Percentiles rank a stretch among this genome's conserved stretches.
These are phyloP conservation scores for Anoplolepis gracilipes DNA, from an alignment of 1,140 invertebrate genomes.

Conservation along the genomic window DNA sequence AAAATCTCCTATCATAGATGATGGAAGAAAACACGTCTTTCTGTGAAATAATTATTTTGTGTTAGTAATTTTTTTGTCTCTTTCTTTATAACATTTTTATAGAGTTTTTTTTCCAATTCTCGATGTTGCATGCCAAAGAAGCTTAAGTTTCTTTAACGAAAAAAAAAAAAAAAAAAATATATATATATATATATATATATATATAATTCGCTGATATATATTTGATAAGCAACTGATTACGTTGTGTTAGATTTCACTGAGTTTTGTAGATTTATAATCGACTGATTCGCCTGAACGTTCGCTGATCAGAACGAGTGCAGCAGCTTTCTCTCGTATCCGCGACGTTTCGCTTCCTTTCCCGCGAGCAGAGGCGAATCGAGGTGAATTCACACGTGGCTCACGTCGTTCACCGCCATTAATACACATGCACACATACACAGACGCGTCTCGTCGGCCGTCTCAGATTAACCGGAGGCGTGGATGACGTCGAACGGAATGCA, in stretches of 20 bases:
- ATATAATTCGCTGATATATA: neutral
- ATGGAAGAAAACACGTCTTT: neutral
- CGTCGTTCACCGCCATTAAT: conserved; percentile 31
- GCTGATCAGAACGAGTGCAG: conserved; percentile 8
- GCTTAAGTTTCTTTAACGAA: neutral
- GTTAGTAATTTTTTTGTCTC: neutral
- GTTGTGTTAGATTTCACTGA: neutral
- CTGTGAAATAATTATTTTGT: neutral
- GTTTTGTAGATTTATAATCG: neutral
- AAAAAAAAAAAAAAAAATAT: no score
- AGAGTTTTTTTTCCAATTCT: no score
- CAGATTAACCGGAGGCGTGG: conserved; percentile 49
- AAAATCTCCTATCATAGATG: neutral
- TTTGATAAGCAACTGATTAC: conserved; percentile 11
- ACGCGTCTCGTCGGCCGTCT: conserved; percentile 32
- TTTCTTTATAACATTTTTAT: no score
- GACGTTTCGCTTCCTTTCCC: conserved; percentile 56
- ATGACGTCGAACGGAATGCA: conserved; percentile 59
- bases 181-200: no score
- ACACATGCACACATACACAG: neutral
- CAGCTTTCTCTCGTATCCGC: conserved; percentile 44
- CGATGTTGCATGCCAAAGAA: neutral
- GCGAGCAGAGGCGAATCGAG: conserved; percentile 47
- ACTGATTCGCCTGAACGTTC: neutral
- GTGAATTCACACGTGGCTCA: conserved; percentile 59